phyloP scores from a whole-genome alignment of 1,140 invertebrate genomes.

The Drosophila persimilis region DNA sequence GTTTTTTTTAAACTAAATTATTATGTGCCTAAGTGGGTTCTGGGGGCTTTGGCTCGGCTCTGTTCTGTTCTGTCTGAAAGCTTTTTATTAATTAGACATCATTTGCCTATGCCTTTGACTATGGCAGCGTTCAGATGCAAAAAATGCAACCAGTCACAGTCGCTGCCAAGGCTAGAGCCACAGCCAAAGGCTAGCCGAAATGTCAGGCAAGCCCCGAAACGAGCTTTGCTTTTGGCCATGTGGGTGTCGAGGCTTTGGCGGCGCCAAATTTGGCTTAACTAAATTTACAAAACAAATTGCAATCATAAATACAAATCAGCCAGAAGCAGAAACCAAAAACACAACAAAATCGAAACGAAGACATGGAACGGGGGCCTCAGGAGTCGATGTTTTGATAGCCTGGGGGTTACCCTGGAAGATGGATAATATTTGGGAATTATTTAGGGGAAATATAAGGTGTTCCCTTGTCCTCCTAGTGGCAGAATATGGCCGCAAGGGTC shows the following conservation, averaged over 20 bases:
- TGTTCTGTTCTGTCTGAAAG: constrained; percentile 28
- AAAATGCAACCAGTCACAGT: neutral
- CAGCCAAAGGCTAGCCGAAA: constrained; percentile 29
- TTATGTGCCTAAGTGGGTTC: constrained; percentile 46
- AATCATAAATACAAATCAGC: constrained; percentile 71
- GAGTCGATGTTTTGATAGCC: too few species aligned
- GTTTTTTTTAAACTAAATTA: constrained; percentile 66
- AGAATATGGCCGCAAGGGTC: too few species aligned
- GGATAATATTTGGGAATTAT: too few species aligned
- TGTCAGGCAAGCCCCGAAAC: constrained; percentile 44
- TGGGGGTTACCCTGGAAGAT: too few species aligned
- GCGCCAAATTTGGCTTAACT: constrained; percentile 71
- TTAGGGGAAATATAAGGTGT: too few species aligned
- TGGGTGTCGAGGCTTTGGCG: constrained; percentile 65
- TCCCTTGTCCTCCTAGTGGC: too few species aligned
- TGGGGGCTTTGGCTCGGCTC: constrained; percentile 22
- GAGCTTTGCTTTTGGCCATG: constrained; percentile 30
- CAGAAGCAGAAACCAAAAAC: constrained; percentile 9
- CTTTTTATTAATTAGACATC: constrained; percentile 74
- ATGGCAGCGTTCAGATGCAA: constrained; percentile 21
- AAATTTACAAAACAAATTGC: constrained; percentile 76
- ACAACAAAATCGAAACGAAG: neutral
- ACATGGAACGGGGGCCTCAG: too few species aligned
- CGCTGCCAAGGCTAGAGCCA: constrained; percentile 33
- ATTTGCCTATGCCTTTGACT: constrained; percentile 61